These are phyloP conservation scores for Ctenomys sociabilis DNA, from an alignment of 2,113 vertebrate species.

Conservation along the genomic window DNA sequence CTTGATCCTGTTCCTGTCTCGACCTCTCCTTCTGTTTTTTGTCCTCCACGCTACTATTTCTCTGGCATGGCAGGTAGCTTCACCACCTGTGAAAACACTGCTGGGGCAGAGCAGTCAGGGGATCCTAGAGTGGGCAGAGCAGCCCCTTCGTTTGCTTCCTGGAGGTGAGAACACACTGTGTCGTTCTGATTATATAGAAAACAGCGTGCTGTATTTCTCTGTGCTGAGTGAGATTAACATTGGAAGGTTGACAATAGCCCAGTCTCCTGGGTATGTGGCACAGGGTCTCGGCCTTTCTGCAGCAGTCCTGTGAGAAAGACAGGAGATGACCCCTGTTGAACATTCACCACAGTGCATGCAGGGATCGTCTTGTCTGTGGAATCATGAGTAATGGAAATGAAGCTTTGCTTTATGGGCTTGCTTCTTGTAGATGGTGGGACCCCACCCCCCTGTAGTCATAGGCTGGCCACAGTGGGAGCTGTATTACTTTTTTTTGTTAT, in stretches of 20 bases:
- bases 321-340: not conserved
- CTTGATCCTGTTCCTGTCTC: not conserved
- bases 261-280: not conserved
- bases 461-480: not conserved
- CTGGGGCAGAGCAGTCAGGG: not conserved
- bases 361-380: not conserved
- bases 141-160: not conserved
- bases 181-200: not conserved
- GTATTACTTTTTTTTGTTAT: not conserved
- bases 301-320: not conserved
- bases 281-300: not conserved
- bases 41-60: rapidly evolving
- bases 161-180: not conserved
- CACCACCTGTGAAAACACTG: not conserved
- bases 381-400: too few relatives aligned
- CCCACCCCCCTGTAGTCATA: rapidly evolving
- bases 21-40: not conserved
- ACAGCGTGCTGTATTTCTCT: not conserved
- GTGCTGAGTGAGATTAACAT: not conserved
- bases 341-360: not conserved
- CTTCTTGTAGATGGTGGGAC: not conserved
- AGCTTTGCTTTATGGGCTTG: not conserved
- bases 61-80: rapidly evolving
- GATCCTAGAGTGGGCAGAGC: not conserved
- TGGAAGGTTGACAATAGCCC: not conserved